phyloP scores from a whole-genome alignment of 2,888 invertebrate genomes.

The Napeogenes sylphis region DNA sequence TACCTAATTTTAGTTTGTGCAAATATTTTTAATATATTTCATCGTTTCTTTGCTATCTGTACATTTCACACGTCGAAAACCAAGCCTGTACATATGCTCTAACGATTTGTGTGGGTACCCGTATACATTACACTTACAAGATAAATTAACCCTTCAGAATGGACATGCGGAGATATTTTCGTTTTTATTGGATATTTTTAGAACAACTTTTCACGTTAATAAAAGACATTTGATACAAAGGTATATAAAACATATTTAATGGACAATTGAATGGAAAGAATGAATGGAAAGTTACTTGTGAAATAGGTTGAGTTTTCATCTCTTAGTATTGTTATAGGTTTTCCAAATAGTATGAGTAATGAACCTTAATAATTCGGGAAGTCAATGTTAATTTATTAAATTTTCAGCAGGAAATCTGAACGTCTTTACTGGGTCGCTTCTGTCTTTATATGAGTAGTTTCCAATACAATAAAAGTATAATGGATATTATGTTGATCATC shows the following conservation, averaged over 20 bases:
- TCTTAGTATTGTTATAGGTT: too few species aligned
- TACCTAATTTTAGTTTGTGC: too few species aligned
- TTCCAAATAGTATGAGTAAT: too few species aligned
- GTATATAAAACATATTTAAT: not conserved
- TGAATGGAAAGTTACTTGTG: not conserved
- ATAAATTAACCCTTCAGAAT: conserved; percentile 30
- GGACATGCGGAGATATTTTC: conserved; percentile 26
- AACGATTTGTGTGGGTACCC: conserved; percentile 29
- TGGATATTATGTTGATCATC: conserved; percentile 7
- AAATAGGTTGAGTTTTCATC: too few species aligned
- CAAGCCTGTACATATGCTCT: conserved; percentile 16
- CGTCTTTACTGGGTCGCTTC: too few species aligned
- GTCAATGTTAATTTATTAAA: too few species aligned
- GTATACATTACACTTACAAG: conserved; percentile 32
- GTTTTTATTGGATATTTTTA: conserved; percentile 25
- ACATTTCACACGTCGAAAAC: conserved; percentile 23
- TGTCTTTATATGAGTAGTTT: too few species aligned
- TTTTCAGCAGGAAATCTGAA: too few species aligned
- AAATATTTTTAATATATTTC: too few species aligned
- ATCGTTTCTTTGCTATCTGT: conserved; percentile 21
- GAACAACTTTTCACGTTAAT: not conserved
- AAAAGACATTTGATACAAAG: conserved; percentile 13
- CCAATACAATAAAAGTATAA: too few species aligned
- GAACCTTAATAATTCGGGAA: too few species aligned
- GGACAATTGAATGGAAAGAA: conserved; percentile 5